phyloP scores from a whole-genome alignment of 2,888 invertebrate genomes.

The Invenusta paracnida region DNA sequence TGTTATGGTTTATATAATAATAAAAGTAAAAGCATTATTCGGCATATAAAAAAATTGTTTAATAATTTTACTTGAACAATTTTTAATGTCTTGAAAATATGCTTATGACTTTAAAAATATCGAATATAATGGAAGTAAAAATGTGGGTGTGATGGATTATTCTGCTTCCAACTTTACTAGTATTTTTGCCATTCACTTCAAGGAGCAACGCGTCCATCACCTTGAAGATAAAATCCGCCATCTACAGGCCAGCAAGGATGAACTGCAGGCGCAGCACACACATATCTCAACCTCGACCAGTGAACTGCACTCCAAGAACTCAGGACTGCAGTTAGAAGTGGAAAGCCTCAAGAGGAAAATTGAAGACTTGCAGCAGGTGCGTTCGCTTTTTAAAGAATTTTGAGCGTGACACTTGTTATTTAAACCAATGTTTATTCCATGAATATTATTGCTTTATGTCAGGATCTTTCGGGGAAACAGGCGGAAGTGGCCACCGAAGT shows the following conservation, averaged over 20 bases:
- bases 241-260: constrained; percentile 54
- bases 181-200: too few species aligned
- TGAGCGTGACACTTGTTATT: not conserved
- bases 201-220: constrained; percentile 53
- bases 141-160: too few species aligned
- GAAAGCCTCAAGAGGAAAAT: constrained; percentile 53
- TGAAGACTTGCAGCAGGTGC: constrained; percentile 55
- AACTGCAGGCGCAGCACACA: constrained; percentile 53
- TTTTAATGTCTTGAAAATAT: too few species aligned
- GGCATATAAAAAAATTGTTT: too few species aligned
- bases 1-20: too few species aligned
- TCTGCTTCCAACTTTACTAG: too few species aligned
- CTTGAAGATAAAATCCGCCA: constrained; percentile 56
- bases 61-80: too few species aligned
- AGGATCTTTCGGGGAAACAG: constrained; percentile 58
- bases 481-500: constrained; percentile 55
- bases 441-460: constrained; percentile 2
- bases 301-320: constrained; percentile 56
- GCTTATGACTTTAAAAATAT: too few species aligned
- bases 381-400: too few species aligned
- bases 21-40: too few species aligned
- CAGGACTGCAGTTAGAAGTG: constrained; percentile 52
- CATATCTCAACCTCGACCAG: constrained; percentile 52
- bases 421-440: not conserved
- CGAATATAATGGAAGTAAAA: too few species aligned